These are phyloP conservation scores for Catharus ustulatus DNA, from an alignment of 2,797 vertebrate genomes.

Conservation along the genomic window DNA sequence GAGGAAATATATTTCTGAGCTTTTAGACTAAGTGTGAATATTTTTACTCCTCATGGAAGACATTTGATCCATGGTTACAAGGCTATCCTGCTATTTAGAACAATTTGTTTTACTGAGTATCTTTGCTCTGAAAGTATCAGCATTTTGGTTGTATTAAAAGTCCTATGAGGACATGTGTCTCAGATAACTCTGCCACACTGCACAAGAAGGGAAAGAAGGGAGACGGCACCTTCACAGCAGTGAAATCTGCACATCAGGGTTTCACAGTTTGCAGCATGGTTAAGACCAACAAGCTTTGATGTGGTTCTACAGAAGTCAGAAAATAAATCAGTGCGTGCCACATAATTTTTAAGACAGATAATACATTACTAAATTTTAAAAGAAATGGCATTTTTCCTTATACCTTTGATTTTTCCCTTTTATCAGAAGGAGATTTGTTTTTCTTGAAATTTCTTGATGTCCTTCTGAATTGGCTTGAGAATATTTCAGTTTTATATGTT, in stretches of 20 bases:
- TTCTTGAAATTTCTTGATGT: neutral
- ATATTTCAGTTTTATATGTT: neutral
- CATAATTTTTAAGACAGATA: neutral
- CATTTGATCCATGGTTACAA: neutral
- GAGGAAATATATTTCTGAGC: neutral
- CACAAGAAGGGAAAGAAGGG: neutral
- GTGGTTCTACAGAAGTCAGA: neutral
- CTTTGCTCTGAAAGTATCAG: neutral
- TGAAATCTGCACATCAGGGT: neutral
- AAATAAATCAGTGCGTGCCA: neutral
- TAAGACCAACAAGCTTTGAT: neutral
- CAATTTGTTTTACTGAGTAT: neutral
- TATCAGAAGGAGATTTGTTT: neutral
- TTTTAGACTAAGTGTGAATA: neutral
- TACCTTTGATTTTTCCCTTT: neutral
- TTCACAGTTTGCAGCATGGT: neutral
- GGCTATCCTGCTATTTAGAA: neutral
- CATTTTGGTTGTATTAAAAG: neutral
- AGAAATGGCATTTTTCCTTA: neutral
- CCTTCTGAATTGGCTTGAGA: neutral
- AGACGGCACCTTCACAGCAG: neutral
- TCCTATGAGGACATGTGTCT: rapidly evolving
- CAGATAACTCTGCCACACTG: neutral
- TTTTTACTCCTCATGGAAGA: neutral
- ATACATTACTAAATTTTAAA: neutral